These are phyloP conservation scores for Perizoma flavofasciatum DNA, from an alignment of 2,888 invertebrate species.

Conservation along the genomic window DNA sequence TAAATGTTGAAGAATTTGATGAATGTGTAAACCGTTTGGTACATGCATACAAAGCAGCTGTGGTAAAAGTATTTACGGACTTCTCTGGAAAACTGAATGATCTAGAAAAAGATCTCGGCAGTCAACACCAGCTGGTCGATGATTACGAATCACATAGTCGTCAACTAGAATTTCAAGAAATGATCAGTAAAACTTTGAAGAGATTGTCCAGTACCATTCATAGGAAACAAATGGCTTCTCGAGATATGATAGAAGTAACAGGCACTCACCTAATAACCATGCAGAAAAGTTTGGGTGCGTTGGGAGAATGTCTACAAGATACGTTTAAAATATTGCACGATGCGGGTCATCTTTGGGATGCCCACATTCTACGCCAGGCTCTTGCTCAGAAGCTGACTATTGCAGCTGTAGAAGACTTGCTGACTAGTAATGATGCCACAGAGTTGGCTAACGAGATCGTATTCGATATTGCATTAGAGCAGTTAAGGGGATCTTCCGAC, in stretches of 20 bases:
- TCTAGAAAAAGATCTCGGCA: constrained; percentile 51
- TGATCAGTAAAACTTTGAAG: constrained; percentile 47
- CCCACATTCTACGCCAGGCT: constrained; percentile 64
- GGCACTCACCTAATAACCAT: constrained; percentile 49
- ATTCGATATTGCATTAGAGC: constrained; percentile 64
- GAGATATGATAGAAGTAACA: constrained; percentile 42
- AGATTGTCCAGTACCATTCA: constrained; percentile 40
- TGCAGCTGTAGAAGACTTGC: constrained; percentile 69
- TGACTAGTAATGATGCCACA: constrained; percentile 60
- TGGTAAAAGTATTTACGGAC: constrained; percentile 50
- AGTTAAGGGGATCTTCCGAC: constrained; percentile 57
- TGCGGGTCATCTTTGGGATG: constrained; percentile 67
- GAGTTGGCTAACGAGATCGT: constrained; percentile 62
- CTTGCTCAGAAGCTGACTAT: constrained; percentile 66
- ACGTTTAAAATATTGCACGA: constrained; percentile 61
- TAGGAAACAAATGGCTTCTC: constrained; percentile 26
- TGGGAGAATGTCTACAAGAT: constrained; percentile 62
- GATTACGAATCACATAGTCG: constrained; percentile 16
- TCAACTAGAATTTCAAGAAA: constrained; percentile 43
- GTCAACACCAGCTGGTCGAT: constrained; percentile 33
- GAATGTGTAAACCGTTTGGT: constrained; percentile 52
- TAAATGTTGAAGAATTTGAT: constrained; percentile 49
- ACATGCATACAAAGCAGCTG: constrained; percentile 57
- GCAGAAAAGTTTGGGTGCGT: constrained; percentile 56
- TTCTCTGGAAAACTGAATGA: constrained; percentile 53